A percentile compares a stretch with the other conserved stretches of the same genome.
phyloP scores from a whole-genome alignment of 2,113 vertebrate species.

The Heteronetta atricapilla region DNA sequence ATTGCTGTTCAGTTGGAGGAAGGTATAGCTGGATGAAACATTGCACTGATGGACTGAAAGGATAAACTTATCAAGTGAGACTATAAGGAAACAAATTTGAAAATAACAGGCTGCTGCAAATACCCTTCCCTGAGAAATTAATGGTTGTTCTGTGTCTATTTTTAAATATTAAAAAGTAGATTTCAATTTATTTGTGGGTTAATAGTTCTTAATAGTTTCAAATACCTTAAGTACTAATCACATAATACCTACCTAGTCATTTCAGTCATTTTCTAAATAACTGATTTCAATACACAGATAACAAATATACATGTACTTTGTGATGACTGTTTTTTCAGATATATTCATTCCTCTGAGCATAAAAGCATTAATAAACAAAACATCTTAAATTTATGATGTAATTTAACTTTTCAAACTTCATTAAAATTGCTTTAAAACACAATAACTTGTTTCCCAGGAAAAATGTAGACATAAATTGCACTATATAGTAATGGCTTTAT shows the following conservation, averaged over 20 bases:
- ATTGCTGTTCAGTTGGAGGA: not conserved
- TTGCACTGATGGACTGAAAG: rapidly evolving
- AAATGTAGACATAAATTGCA: not conserved
- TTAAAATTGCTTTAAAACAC: not conserved
- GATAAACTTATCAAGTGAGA: not conserved
- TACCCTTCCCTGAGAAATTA: not conserved
- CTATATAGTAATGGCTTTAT: not conserved
- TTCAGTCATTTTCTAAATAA: not conserved
- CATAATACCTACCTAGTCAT: not conserved
- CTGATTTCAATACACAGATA: not conserved
- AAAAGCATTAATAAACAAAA: not conserved
- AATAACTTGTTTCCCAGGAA: not conserved
- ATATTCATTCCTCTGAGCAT: not conserved
- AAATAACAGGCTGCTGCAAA: not conserved
- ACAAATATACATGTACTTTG: not conserved
- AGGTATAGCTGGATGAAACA: not conserved
- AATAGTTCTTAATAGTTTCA: not conserved
- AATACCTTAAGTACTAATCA: not conserved
- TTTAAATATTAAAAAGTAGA: not conserved
- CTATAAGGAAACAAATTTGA: not conserved
- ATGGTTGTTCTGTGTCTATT: not conserved
- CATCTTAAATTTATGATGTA: not conserved
- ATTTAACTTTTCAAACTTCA: not conserved
- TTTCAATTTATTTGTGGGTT: not conserved
- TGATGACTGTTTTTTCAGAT: not conserved